Evolutionary conservation across 2,888 invertebrate genomes (phyloP), one percentile per base, ranked within the genome.

Genomic region (Tetragonula carbonaria): DNA sequence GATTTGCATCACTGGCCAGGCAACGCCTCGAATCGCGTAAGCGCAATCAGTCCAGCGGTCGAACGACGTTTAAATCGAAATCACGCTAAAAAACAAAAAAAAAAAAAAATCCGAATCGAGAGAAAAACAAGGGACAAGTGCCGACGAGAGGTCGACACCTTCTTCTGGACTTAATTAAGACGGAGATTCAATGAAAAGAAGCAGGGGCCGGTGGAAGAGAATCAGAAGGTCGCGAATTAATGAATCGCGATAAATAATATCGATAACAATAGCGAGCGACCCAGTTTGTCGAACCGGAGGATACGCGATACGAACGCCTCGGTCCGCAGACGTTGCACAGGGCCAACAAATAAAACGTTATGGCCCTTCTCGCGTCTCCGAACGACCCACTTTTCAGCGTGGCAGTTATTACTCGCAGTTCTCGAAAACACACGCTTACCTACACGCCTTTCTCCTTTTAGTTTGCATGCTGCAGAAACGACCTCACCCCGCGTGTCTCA

Each of bases 161-260:
- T 74, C 74, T 53, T 66, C 75, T 33, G 14, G 67, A 79, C 68
- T 70, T 78, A 70, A 80, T 88, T 74, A 33, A 33, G 33, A 33
- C 3, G 33, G 72, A 78, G 65, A 82, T 78, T 80, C 79, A 57
- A 59, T 55, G 74, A 55, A 78, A 74, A 50, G 74, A 8, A 45
- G 53, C 73, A 66, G 53, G 67, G 67, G 73, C 65, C 74, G 62
- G 50, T 65, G 23, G 33, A 18, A 55, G 66, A 67, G 55, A 62
- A 38, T 59, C 16, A 63, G 66, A 55, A 53, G 57, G 62, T 71
- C 59, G 55, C 74, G 72, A 78, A 80, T 82, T 81, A 84, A 87
- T 74, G 85, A 87, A 79, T 28, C 72, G 82, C 74, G 75, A 87
- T 85, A 87, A 87, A 87, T 87, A 88, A 88, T 88, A 88, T 83